Evolutionary conservation across 1,140 invertebrate genomes (phyloP), one percentile per base, ranked within the genome.

Genomic region (Ceratina calcarata): DNA sequence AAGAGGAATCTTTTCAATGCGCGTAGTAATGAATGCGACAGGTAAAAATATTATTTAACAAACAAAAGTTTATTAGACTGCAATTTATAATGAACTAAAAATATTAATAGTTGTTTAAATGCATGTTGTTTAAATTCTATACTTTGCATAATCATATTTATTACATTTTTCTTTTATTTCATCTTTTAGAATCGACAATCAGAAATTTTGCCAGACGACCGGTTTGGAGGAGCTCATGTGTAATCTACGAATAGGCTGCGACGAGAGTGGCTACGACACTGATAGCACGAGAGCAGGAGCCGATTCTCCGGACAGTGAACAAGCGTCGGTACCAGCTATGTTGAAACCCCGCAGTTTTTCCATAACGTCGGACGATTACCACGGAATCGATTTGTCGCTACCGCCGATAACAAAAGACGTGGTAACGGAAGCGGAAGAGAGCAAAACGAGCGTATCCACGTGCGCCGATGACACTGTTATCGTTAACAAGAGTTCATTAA

Each of bases 211-310:
- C 8, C 24, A 53, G 10, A 12, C 80, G 22, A 88, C 82, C 24
- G 92, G 90, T 37, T 74, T 94, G n/a, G 93, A 93, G 64, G 91
- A 92, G 10, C 86, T 94, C 18, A 84, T 94, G 78, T 92, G 85
- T 73, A 93, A 91, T 70, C 84, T 94, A 20, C 90, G 92, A 37
- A 32, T 93, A 6, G 88, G 93, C 12, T 94, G 94, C 6, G 95
- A 95, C 81, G 95, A 95, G 83, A 95, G 94, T 75, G 95, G 95
- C 12, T 95, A 95, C 84, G 95, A 95, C 73, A 95, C 94, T 27
- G 95, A 95, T 83, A 94, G 94, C 12, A 95, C 94, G 0, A 90
- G 94, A 84, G 93, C 93, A 0, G 94, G 94, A 16, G 92, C 93
- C 12, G 94, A 95, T 83, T 94, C 94, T 1, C 94, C 94, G 0